Percentiles rank a stretch among this genome's conserved stretches.
phyloP scores from a whole-genome alignment of 2,113 vertebrate genomes.

The Blennius ocellaris region DNA sequence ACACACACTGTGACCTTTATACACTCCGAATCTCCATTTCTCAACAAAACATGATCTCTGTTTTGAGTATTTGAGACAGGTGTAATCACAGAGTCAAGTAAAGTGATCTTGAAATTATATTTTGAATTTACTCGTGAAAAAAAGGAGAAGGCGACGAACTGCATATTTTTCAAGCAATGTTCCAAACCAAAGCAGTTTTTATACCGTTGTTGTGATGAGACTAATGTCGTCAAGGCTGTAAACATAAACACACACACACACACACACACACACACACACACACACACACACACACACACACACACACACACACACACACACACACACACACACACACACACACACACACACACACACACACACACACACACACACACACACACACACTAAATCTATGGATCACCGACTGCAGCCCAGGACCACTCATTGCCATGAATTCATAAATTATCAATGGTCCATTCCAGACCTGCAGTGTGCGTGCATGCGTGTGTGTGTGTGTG shows the following conservation, averaged over 20 bases:
- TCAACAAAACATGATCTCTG: slow-evolving; percentile 20
- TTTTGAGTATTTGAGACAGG: slow-evolving; percentile 8
- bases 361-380: neutral
- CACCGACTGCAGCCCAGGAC: slow-evolving; percentile 53
- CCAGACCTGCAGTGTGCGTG: slow-evolving; percentile 20
- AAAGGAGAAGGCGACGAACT: slow-evolving; percentile 17
- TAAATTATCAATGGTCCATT: slow-evolving; percentile 64
- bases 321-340: neutral
- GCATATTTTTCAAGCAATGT: slow-evolving; percentile 1
- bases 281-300: no score
- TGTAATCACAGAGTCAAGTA: slow-evolving; percentile 26
- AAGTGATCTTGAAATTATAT: slow-evolving; percentile 1
- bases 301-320: no score
- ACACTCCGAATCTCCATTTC: slow-evolving; percentile 10
- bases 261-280: neutral
- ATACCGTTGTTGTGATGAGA: slow-evolving; percentile 6
- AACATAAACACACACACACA: no score
- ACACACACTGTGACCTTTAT: slow-evolving; percentile 41
- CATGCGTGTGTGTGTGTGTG: slow-evolving; percentile 35
- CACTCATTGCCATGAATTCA: slow-evolving; percentile 60
- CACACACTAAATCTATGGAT: slow-evolving; percentile 56
- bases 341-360: slow-evolving; percentile 9
- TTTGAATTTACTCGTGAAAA: slow-evolving; percentile 3
- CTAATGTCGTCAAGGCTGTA: slow-evolving; percentile 6
- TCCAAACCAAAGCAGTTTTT: slow-evolving; percentile 6